phyloP scores from a whole-genome alignment of 2,797 vertebrate species.

The Allobates femoralis region DNA sequence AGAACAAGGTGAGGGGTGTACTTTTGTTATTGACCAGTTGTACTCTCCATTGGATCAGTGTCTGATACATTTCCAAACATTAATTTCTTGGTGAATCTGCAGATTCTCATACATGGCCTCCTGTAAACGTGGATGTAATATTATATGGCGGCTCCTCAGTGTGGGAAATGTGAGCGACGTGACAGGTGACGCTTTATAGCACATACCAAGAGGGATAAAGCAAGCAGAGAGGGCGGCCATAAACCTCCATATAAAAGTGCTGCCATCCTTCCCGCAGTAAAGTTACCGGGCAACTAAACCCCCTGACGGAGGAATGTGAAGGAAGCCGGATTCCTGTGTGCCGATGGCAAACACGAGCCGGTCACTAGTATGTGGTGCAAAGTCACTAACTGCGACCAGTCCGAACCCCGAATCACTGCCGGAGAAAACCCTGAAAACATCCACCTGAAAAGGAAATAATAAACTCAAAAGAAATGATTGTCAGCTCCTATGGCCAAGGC shows the following conservation, averaged over 20 bases:
- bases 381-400: neutral
- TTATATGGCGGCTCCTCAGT: constrained; percentile 20
- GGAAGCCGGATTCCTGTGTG: constrained; percentile 40
- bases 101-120: too few species aligned
- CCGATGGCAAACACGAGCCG: constrained; percentile 51
- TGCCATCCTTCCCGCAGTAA: constrained; percentile 23
- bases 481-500: neutral
- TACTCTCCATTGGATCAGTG: too few species aligned
- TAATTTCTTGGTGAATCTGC: too few species aligned
- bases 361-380: constrained; percentile 35
- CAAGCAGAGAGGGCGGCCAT: neutral
- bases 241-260: constrained; percentile 31
- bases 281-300: constrained; percentile 56
- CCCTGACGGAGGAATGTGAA: constrained; percentile 54
- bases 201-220: constrained; percentile 24
- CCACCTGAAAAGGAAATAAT: neutral
- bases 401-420: neutral
- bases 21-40: too few species aligned
- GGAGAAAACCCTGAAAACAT: neutral
- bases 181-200: constrained; percentile 58
- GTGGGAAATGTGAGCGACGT: constrained; percentile 46
- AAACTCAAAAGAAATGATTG: neutral
- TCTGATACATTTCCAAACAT: too few species aligned
- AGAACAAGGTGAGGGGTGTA: too few species aligned
- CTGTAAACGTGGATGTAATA: neutral